These are phyloP conservation scores for Antrozous pallidus DNA, from an alignment of 2,797 vertebrate genomes.

Conservation along the genomic window DNA sequence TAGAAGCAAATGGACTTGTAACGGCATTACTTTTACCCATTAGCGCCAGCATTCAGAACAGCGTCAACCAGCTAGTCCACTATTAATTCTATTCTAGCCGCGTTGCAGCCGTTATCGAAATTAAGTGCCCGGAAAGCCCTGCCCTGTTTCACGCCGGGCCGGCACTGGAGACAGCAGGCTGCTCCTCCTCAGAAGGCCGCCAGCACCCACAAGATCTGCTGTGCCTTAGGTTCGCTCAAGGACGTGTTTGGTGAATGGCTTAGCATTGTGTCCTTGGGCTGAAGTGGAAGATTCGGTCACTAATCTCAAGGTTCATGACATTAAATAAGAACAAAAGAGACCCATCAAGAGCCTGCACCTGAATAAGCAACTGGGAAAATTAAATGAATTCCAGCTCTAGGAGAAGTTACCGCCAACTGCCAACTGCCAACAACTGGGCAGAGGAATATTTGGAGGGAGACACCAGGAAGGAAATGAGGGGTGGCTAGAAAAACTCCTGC, in stretches of 20 bases:
- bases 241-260: not conserved
- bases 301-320: not conserved
- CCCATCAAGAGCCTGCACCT: not conserved
- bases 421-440: not conserved
- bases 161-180: not conserved
- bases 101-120: not conserved
- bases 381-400: not conserved
- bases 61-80: not conserved
- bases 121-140: not conserved
- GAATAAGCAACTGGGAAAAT: not conserved
- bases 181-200: not conserved
- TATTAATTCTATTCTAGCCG: not conserved
- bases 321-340: not conserved
- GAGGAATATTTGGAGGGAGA: not conserved
- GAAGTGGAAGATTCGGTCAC: not conserved
- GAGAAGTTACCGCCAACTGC: not conserved
- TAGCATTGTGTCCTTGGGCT: not conserved
- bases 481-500: not conserved
- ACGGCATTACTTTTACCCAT: not conserved
- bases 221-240: not conserved
- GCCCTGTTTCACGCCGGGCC: not conserved
- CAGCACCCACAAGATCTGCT: not conserved
- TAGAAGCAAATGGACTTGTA: not conserved
- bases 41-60: not conserved
- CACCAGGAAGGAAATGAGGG: not conserved